Conservation (phyloP, 2,113 vertebrate species). For the Megaceryle torquata region DNA sequence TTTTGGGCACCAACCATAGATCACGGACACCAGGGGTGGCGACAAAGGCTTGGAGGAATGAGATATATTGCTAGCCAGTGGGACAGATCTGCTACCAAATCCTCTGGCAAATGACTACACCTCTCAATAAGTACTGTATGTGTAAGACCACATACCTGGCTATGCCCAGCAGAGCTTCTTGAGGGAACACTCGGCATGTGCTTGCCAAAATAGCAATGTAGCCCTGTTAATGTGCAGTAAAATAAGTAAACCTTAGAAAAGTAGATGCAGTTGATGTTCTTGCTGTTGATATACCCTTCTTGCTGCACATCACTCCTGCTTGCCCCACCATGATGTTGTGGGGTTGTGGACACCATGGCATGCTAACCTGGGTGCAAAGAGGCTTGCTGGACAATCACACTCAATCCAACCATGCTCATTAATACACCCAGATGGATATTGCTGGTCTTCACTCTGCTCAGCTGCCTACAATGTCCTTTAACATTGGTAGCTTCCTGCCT, state of each 20-base stretch:
- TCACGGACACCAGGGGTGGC: not conserved
- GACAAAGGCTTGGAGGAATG: not conserved
- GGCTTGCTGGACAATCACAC: not conserved
- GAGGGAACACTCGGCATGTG: not conserved
- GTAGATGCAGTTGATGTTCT: not conserved
- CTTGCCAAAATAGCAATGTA: not conserved
- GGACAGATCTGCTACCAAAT: not conserved
- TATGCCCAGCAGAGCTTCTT: not conserved
- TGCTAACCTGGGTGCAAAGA: not conserved
- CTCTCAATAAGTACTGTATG: not conserved
- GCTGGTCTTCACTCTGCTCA: not conserved
- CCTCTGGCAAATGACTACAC: not conserved
- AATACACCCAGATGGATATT: not conserved
- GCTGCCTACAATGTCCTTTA: not conserved
- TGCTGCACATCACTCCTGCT: not conserved
- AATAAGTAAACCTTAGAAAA: not conserved
- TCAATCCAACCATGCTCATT: not conserved
- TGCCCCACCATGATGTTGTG: not conserved
- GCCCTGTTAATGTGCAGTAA: not conserved
- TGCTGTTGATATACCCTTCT: not conserved
- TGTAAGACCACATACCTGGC: not conserved
- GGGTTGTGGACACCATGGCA: not conserved
- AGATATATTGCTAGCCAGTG: not conserved
- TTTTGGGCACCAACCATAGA: not conserved
- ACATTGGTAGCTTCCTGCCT: not conserved